A percentile compares a stretch with the other conserved stretches of the same genome.
Evolutionary conservation across 2,888 invertebrate species (phyloP).

Genomic region (Coelopa pilipes): DNA sequence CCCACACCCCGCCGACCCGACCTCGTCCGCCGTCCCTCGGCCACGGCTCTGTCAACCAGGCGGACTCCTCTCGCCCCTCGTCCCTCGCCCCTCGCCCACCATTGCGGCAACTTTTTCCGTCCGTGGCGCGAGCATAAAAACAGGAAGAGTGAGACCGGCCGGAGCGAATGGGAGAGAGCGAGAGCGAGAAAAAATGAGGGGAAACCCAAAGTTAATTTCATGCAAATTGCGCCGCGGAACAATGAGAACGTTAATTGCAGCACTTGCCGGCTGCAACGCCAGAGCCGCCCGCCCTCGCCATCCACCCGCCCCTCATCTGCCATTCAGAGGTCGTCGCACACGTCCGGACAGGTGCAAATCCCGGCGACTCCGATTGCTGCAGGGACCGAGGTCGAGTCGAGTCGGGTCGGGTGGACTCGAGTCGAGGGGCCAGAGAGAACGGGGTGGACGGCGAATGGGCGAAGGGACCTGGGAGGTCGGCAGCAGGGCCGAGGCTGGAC

Average conservation of each 20-base stretch:
- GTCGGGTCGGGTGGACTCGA: no score
- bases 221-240: slow-evolving; percentile 37
- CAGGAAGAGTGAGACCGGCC: background rate
- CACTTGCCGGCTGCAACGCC: slow-evolving; percentile 25
- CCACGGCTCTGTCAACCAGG: background rate
- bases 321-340: background rate
- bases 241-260: slow-evolving; percentile 34
- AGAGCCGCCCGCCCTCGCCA: slow-evolving; percentile 3
- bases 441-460: no score
- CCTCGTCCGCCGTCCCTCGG: background rate
- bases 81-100: background rate
- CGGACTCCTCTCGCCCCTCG: no score
- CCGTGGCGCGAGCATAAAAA: no score
- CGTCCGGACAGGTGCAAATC: background rate
- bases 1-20: background rate
- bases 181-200: no score
- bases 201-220: slow-evolving; percentile 35
- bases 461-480: no score
- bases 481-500: no score
- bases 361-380: background rate
- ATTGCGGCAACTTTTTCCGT: background rate
- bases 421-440: no score
- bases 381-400: background rate
- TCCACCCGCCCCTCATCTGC: slow-evolving; percentile 10
- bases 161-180: background rate